These are phyloP conservation scores for Neolamprologus brichardi DNA, from an alignment of 2,113 vertebrate species.

Conservation along the genomic window DNA sequence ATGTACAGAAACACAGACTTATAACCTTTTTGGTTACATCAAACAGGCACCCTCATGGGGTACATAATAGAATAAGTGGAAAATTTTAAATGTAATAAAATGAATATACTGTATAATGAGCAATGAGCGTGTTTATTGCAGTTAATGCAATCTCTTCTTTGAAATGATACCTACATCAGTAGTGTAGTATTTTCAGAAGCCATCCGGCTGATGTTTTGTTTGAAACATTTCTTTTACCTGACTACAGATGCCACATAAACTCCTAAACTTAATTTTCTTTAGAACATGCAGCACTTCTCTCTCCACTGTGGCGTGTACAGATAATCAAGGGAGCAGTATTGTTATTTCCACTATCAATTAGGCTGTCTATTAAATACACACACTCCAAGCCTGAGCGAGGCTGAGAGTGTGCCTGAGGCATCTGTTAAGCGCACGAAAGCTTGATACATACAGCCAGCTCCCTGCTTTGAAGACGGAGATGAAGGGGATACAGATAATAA, in stretches of 20 bases:
- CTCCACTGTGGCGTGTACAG: neutral
- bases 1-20: neutral
- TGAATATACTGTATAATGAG: neutral
- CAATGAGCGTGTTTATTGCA: neutral
- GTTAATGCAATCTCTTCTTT: neutral
- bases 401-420: constrained; percentile 14
- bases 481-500: constrained; percentile 53
- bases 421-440: constrained; percentile 43
- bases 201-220: neutral
- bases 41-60: neutral
- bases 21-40: neutral
- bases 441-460: constrained; percentile 33
- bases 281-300: neutral
- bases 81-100: rapidly evolving
- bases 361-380: neutral
- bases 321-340: constrained; percentile 6
- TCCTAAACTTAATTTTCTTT: neutral
- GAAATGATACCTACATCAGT: neutral
- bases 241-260: neutral
- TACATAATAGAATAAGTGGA: neutral
- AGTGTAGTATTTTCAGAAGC: neutral
- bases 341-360: constrained; percentile 14
- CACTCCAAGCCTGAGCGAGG: neutral
- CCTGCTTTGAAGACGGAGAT: constrained; percentile 45
- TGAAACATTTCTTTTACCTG: neutral